A percentile compares a stretch with the other conserved stretches of the same genome.
Conservation (phyloP, 1,140 invertebrate species). For the Bombus vancouverensis region DNA sequence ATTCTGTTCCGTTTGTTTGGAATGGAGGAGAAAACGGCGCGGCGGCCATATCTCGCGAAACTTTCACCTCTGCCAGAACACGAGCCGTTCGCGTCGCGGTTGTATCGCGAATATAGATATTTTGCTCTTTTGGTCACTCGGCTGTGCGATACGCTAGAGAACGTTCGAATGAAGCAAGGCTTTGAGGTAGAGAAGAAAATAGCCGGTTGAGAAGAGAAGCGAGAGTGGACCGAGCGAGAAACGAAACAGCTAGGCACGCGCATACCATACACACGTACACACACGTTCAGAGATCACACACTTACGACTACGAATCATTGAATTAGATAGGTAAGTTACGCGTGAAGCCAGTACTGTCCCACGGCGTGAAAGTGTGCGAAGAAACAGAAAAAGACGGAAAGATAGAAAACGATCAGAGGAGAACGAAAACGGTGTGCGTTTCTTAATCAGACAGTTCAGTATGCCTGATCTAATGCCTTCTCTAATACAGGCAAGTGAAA, state of each 20-base stretch:
- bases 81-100: background rate
- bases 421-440: conserved; percentile 22
- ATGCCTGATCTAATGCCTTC: conserved; percentile 7
- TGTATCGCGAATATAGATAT: background rate
- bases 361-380: conserved; percentile 71
- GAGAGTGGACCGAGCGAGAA: background rate
- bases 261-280: background rate
- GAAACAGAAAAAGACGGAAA: background rate
- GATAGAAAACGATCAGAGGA: background rate
- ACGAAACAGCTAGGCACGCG: background rate
- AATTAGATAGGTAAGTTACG: conserved; percentile 76
- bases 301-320: conserved; percentile 64
- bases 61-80: background rate
- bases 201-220: background rate
- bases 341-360: conserved; percentile 77
- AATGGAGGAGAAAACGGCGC: background rate
- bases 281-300: conserved; percentile 31
- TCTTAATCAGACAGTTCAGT: conserved; percentile 30
- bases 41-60: background rate
- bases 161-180: too few species aligned
- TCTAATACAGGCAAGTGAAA: background rate
- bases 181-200: background rate
- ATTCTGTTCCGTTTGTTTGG: background rate
- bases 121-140: background rate
- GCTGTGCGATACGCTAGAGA: background rate